Percentiles rank a stretch among this genome's conserved stretches.
These are phyloP conservation scores for Myzus persicae DNA, from an alignment of 1,140 invertebrate genomes.

Conservation along the genomic window DNA sequence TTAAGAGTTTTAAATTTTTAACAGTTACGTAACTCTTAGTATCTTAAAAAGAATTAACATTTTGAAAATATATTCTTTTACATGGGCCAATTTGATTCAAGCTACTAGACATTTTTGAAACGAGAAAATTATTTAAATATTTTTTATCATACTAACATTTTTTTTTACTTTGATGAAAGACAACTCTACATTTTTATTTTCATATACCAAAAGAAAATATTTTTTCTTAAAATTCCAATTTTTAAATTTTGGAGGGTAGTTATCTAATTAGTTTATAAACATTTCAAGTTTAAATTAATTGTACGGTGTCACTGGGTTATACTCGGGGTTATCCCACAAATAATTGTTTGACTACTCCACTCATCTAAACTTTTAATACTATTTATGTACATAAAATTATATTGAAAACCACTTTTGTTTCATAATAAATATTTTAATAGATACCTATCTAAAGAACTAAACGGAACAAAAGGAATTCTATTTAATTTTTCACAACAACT, in stretches of 20 bases:
- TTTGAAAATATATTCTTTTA: neutral
- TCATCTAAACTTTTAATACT: neutral
- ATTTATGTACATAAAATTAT: neutral
- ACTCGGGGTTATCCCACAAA: too few relatives aligned
- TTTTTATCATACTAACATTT: neutral
- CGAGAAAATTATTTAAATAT: neutral
- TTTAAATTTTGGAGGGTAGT: neutral
- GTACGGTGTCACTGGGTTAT: neutral
- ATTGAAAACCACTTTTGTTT: neutral
- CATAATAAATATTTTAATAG: neutral
- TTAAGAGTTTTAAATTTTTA: too few relatives aligned
- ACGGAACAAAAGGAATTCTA: neutral
- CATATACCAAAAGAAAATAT: too few relatives aligned
- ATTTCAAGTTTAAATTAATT: neutral
- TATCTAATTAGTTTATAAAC: neutral
- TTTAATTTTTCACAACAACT: neutral
- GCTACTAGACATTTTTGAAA: too few relatives aligned
- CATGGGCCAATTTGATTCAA: too few relatives aligned
- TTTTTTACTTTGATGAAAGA: neutral
- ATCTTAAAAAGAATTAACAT: neutral
- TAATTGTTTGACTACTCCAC: neutral
- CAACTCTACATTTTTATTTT: too few relatives aligned
- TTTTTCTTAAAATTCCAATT: neutral
- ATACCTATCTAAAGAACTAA: neutral
- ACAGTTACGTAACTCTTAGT: too few relatives aligned